Evolutionary conservation across 2,888 invertebrate species (phyloP).

Genomic region (Chromoteleia sp.): DNA sequence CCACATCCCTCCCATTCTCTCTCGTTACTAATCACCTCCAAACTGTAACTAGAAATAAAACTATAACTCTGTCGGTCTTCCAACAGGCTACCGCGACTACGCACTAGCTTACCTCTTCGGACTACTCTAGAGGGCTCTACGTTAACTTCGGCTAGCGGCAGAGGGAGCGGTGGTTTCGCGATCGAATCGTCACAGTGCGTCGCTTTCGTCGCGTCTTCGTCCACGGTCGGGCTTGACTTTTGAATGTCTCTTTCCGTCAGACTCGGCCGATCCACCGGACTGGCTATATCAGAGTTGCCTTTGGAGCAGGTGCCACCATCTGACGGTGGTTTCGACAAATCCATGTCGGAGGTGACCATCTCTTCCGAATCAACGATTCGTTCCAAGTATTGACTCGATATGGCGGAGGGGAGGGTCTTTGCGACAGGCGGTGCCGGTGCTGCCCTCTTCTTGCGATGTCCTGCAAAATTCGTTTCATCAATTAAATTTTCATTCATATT

Average conservation of each 20-base stretch:
- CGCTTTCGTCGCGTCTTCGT: conserved; percentile 44
- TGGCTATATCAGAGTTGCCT: conserved; percentile 77
- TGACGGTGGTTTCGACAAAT: conserved; percentile 81
- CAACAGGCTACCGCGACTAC: conserved; percentile 73
- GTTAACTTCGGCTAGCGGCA: conserved; percentile 55
- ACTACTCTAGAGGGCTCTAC: conserved; percentile 79
- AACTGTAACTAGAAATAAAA: conserved; percentile 75
- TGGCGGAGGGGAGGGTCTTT: conserved; percentile 79
- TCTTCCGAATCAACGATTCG: conserved; percentile 83
- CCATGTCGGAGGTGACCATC: conserved; percentile 82
- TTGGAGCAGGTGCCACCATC: conserved; percentile 79
- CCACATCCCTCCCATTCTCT: background rate
- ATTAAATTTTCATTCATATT: no score
- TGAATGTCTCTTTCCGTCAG: conserved; percentile 6
- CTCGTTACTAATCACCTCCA: conserved; percentile 66
- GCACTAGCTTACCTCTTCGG: conserved; percentile 83
- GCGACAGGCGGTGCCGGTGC: conserved; percentile 85
- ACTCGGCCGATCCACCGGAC: conserved; percentile 64
- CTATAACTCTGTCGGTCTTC: conserved; percentile 75
- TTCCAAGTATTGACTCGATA: conserved; percentile 80
- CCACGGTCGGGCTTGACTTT: background rate
- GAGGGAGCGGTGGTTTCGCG: conserved; percentile 41
- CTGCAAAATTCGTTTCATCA: conserved; percentile 76
- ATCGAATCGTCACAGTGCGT: conserved; percentile 33
- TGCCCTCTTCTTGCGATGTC: conserved; percentile 87